phyloP scores from a whole-genome alignment of 2,113 vertebrate species.

The Callocephalon fimbriatum region DNA sequence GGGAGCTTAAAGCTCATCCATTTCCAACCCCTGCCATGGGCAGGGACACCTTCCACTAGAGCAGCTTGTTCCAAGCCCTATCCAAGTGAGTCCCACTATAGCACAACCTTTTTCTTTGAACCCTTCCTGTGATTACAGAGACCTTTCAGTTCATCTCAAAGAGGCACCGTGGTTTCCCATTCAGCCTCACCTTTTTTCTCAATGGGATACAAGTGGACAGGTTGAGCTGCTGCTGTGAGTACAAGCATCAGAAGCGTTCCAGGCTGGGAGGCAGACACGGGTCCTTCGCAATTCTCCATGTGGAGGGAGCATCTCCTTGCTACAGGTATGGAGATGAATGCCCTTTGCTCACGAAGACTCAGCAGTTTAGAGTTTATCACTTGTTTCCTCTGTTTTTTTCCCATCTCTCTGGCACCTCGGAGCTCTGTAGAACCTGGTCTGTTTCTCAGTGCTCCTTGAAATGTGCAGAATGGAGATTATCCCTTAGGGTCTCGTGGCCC shows the following conservation, averaged over 20 bases:
- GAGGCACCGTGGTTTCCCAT: constrained; percentile 91
- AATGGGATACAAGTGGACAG: constrained; percentile 91
- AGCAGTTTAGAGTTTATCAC: fast-evolving
- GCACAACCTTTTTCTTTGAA: background rate
- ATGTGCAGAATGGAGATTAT: background rate
- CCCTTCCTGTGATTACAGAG: constrained; percentile 75
- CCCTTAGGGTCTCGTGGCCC: background rate
- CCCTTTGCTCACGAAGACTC: background rate
- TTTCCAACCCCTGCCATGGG: background rate
- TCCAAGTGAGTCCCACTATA: background rate
- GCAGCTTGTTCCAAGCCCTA: background rate
- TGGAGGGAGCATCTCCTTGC: constrained; percentile 90
- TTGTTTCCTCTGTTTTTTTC: background rate
- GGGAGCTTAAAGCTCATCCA: background rate
- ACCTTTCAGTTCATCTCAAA: constrained; percentile 89
- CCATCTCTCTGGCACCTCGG: background rate
- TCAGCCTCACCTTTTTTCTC: constrained; percentile 94
- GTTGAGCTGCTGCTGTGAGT: constrained; percentile 97
- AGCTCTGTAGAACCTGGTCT: background rate
- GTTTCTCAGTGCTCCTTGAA: background rate
- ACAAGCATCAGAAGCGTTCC: constrained; percentile 84
- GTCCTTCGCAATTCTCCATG: constrained; percentile 84
- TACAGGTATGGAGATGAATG: constrained; percentile 82
- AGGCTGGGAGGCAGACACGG: constrained; percentile 83
- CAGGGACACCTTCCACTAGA: background rate